Base-by-base conservation (phyloP, 37 sponge, comb jelly and placozoan genomes). In the Amphimedon queenslandica region DNA sequence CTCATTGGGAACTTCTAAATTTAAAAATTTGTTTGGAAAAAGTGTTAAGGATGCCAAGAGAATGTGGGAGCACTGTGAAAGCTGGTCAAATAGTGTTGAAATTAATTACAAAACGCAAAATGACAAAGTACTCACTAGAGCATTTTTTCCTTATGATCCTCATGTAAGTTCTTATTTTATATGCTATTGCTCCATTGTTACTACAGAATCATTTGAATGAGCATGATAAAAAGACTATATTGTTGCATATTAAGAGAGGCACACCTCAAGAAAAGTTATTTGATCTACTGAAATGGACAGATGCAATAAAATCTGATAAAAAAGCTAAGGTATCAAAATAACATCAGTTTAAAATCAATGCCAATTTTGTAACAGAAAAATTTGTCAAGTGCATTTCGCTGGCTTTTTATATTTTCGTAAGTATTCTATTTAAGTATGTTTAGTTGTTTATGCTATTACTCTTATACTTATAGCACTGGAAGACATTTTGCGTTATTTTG, bases 101-200 rank as follows among this genome's bases (percentile, higher is more conserved):
- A n/a, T 60, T 25, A 25, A 25, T 11, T 60, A 60, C 28, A 60
- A 60, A n/a, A 6, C 61, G 8, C 8, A 60, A 47, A 47, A 47
- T 47, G 53, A 13, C 13, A 8, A 47, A 25, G 61, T 60, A n/a
- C 61, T 60, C 21, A 60, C 61, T n/a, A 60, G 28, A 60, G 61
- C 21, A 6, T 60, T n/a, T 25, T 60, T 60, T 60, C 61, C 61
- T n/a, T 60, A 60, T 60, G 21, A 60, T 60, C 61, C 61, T 11
- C 61, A 60, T 60, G 21, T 11, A 25, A n/a, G 27, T 60, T 60
- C 13, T 13, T 18, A 18, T 18, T 47, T 47, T 18, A n/a, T n/a
- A n/a, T n/a, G n/a, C n/a, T n/a, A n/a, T n/a, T n/a, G n/a, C n/a
- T n/a, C n/a, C n/a, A n/a, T n/a, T n/a, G n/a, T n/a, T n/a, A n/a